A percentile compares a stretch with the other conserved stretches of the same genome.
These are phyloP conservation scores for Pherbina coryleti DNA, from an alignment of 2,888 invertebrate genomes.

Conservation along the genomic window DNA sequence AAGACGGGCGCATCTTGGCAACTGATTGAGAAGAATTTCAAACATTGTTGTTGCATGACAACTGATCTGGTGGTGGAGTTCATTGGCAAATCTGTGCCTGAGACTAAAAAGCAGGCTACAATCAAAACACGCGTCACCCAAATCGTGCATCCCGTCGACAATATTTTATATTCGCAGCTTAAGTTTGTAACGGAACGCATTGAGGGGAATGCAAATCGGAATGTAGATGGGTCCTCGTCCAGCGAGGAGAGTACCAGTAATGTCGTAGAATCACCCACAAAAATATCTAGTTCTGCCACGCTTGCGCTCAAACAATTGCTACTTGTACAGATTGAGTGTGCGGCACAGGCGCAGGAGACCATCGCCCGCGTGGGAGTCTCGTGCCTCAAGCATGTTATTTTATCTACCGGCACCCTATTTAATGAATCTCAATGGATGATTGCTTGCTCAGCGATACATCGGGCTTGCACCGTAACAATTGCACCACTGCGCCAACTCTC, in stretches of 20 bases:
- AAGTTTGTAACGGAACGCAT: slow-evolving; percentile 65
- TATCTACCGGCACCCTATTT: slow-evolving; percentile 86
- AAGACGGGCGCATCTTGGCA: slow-evolving; percentile 82
- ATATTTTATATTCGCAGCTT: slow-evolving; percentile 65
- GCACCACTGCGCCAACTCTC: slow-evolving; percentile 89
- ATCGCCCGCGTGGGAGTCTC: slow-evolving; percentile 93
- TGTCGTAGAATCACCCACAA: slow-evolving; percentile 68
- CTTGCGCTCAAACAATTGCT: slow-evolving; percentile 88
- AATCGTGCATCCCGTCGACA: slow-evolving; percentile 67
- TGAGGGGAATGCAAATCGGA: slow-evolving; percentile 51
- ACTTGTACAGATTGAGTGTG: slow-evolving; percentile 89
- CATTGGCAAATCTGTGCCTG: slow-evolving; percentile 76
- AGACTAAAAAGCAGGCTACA: slow-evolving; percentile 53
- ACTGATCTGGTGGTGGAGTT: slow-evolving; percentile 92
- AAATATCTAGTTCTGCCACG: slow-evolving; percentile 76
- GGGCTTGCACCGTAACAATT: slow-evolving; percentile 88
- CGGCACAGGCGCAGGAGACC: slow-evolving; percentile 89
- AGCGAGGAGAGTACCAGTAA: slow-evolving; percentile 67
- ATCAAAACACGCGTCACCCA: slow-evolving; percentile 63
- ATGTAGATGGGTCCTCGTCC: slow-evolving; percentile 54
- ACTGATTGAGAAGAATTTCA: slow-evolving; percentile 88
- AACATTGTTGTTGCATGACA: slow-evolving; percentile 93
- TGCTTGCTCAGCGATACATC: slow-evolving; percentile 83
- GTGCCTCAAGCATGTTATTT: slow-evolving; percentile 87
- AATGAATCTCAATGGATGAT: slow-evolving; percentile 90